phyloP scores from a whole-genome alignment of 1,140 invertebrate species.

The Steinernema khuongi region DNA sequence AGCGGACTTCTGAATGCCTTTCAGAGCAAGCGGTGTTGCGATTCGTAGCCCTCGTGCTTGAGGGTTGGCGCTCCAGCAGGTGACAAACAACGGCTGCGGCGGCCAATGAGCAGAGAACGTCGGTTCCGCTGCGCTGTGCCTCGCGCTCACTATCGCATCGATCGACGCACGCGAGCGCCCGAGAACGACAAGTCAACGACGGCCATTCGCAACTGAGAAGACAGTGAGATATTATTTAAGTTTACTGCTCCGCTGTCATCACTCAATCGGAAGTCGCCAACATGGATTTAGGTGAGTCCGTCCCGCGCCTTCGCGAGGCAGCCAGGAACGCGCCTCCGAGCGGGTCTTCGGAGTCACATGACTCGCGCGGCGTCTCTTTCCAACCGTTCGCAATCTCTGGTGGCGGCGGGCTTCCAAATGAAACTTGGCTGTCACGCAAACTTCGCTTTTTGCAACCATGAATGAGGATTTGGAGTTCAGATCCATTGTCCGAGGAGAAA shows the following conservation, averaged over 20 bases:
- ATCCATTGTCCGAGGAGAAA: conserved; percentile 36
- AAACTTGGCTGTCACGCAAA: neutral
- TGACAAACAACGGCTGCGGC: neutral
- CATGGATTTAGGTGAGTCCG: conserved; percentile 9
- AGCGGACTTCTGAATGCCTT: no score
- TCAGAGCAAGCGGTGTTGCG: neutral
- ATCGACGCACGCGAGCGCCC: neutral
- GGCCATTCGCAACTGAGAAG: neutral
- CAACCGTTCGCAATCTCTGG: no score
- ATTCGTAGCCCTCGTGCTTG: neutral
- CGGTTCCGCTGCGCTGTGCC: neutral
- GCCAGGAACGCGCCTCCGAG: no score
- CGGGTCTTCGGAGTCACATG: no score
- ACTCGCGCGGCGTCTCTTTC: no score
- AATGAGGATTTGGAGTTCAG: neutral
- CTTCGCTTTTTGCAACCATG: neutral
- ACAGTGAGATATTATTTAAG: neutral
- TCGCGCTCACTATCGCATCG: neutral
- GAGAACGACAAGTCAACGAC: neutral
- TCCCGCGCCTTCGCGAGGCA: neutral
- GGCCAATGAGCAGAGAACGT: neutral
- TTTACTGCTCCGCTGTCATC: neutral
- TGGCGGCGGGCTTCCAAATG: no score
- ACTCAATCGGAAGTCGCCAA: neutral
- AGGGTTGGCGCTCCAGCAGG: neutral